A percentile compares a stretch with the other conserved stretches of the same genome.
Conservation (phyloP, 92 coral and sea anemone species). For the Porites divaricata region DNA sequence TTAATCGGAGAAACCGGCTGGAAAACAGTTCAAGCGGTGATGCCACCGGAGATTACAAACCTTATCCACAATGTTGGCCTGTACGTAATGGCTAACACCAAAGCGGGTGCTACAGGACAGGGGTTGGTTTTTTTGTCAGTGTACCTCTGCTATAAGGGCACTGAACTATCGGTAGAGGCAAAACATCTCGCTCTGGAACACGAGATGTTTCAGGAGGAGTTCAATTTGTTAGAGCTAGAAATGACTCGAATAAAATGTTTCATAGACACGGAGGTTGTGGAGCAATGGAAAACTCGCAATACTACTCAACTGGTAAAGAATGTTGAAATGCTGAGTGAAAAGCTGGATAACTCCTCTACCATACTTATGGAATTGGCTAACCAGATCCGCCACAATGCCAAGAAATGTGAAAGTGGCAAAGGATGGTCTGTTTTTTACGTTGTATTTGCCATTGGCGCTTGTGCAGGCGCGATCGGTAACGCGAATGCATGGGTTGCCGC, state of each 20-base stretch:
- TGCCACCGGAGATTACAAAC: neutral
- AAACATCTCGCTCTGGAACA: neutral
- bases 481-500: neutral
- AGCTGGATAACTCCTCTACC: neutral
- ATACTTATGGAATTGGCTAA: neutral
- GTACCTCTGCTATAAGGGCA: neutral
- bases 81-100: neutral
- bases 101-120: neutral
- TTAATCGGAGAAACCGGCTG: neutral
- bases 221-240: neutral
- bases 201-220: neutral
- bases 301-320: neutral
- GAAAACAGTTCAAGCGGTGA: neutral
- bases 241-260: neutral
- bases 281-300: neutral
- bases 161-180: neutral
- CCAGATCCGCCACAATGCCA: neutral
- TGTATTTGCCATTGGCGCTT: neutral
- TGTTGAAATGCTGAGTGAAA: neutral
- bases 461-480: neutral
- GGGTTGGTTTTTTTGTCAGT: neutral
- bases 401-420: neutral
- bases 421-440: neutral
- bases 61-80: neutral
- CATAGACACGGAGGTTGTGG: neutral